Evolutionary conservation across 2,888 invertebrate species (phyloP).

Genomic region (Cactoblastis cactorum): DNA sequence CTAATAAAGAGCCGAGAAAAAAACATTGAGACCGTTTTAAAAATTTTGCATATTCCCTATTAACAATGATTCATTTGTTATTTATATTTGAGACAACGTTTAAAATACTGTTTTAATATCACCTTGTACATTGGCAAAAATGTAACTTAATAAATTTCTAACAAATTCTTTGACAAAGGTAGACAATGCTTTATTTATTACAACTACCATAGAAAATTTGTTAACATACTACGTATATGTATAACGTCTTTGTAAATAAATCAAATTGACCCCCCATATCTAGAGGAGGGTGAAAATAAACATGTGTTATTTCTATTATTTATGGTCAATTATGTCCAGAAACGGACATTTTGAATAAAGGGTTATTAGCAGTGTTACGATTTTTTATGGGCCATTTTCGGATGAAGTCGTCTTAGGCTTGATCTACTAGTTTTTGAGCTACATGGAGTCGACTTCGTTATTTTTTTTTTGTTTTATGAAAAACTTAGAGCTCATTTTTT

Average conservation of each 20-base stretch:
- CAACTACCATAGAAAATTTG: slow-evolving; percentile 29
- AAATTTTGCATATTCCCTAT: no score
- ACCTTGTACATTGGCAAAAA: not conserved
- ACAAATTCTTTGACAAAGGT: slow-evolving; percentile 3
- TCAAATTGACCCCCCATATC: slow-evolving; percentile 35
- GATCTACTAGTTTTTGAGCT: slow-evolving; percentile 8
- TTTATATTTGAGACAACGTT: not conserved
- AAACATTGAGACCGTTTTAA: no score
- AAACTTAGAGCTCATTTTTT: no score
- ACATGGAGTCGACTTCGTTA: slow-evolving; percentile 23
- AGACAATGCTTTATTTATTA: slow-evolving; percentile 21
- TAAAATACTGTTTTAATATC: not conserved
- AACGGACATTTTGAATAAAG: slow-evolving; percentile 50
- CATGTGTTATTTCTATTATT: slow-evolving; percentile 70
- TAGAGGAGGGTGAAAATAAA: slow-evolving; percentile 51
- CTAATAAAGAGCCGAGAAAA: no score
- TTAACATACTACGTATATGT: no score
- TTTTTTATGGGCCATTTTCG: slow-evolving; percentile 44
- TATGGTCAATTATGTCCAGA: slow-evolving; percentile 74
- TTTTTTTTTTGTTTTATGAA: not conserved
- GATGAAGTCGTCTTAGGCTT: slow-evolving; percentile 53
- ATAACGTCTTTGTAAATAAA: slow-evolving; percentile 24
- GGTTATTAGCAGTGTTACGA: slow-evolving; percentile 47
- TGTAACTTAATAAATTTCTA: slow-evolving; percentile 4
- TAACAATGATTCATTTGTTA: no score